phyloP scores from a whole-genome alignment of 2,797 vertebrate species.

The Leptodactylus fallax region DNA sequence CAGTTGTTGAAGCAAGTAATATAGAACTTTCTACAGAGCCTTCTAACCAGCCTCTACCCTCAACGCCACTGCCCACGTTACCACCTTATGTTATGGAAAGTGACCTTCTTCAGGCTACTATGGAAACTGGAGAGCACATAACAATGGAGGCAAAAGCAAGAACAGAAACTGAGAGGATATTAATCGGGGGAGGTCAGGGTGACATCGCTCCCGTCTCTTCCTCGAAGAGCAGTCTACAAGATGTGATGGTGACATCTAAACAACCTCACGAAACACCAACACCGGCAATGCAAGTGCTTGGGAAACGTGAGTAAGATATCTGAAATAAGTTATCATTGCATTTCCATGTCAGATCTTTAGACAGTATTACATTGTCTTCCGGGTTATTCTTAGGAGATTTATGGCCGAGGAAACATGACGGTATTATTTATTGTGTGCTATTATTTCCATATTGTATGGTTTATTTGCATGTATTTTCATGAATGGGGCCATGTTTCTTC shows the following conservation, averaged over 20 bases:
- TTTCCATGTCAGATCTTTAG: neutral
- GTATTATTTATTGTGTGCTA: neutral
- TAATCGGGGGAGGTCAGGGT: neutral
- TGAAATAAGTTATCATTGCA: neutral
- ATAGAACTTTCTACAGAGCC: neutral
- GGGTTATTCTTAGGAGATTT: neutral
- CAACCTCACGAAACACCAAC: slow-evolving; percentile 45
- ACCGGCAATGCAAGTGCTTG: slow-evolving; percentile 49
- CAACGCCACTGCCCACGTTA: slow-evolving; percentile 1
- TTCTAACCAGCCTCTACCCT: neutral
- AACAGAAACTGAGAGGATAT: slow-evolving; percentile 47
- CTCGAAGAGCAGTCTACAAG: slow-evolving; percentile 7
- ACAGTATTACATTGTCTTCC: neutral
- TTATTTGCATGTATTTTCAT: too few species aligned
- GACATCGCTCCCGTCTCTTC: neutral
- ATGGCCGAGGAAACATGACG: neutral
- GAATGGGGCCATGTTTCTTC: too few species aligned
- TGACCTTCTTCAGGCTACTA: slow-evolving; percentile 17
- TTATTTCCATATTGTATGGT: neutral
- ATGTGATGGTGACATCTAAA: slow-evolving; percentile 4
- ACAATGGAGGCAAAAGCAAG: slow-evolving; percentile 57
- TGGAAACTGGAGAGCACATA: slow-evolving; percentile 16
- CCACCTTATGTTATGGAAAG: neutral
- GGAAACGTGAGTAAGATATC: slow-evolving; percentile 49
- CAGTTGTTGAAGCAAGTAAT: neutral